phyloP scores from a whole-genome alignment of 2,888 invertebrate genomes.

The Scaptomyza polygonia region DNA sequence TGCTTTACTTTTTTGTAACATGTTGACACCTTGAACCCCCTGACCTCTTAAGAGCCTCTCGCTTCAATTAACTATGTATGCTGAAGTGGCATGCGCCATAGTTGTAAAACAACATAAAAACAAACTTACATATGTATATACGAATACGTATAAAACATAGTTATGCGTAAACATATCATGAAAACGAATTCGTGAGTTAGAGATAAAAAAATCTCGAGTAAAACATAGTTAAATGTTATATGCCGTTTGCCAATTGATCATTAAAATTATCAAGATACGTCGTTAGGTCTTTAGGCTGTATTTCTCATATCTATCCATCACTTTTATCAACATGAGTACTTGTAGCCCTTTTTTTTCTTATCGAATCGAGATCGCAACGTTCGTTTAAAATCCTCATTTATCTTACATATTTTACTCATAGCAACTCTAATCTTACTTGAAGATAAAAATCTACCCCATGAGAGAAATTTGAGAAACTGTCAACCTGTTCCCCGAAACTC shows the following conservation, averaged over 20 bases:
- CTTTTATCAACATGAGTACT: background rate
- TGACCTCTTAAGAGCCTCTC: conserved; percentile 3
- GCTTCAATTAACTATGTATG: conserved; percentile 58
- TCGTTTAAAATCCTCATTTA: background rate
- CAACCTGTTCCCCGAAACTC: conserved; percentile 22
- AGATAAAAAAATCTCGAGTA: background rate
- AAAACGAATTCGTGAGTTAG: conserved; percentile 1
- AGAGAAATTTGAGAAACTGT: conserved; percentile 13
- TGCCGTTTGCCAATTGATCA: background rate
- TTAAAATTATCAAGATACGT: background rate
- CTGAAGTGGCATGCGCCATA: conserved; percentile 41
- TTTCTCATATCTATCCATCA: background rate
- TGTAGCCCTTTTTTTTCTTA: background rate
- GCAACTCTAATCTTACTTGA: conserved; percentile 2
- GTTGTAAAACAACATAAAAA: conserved; percentile 33
- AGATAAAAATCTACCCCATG: background rate
- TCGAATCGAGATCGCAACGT: background rate
- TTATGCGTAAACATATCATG: conserved; percentile 24
- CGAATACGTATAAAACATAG: background rate
- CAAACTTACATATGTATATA: conserved; percentile 6
- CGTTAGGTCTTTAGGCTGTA: too few species aligned
- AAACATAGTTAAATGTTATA: background rate
- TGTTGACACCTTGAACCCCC: conserved; percentile 46
- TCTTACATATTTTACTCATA: background rate
- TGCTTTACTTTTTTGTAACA: conserved; percentile 8